phyloP scores from a whole-genome alignment of 2,113 vertebrate species.

The Phaethon lepturus region DNA sequence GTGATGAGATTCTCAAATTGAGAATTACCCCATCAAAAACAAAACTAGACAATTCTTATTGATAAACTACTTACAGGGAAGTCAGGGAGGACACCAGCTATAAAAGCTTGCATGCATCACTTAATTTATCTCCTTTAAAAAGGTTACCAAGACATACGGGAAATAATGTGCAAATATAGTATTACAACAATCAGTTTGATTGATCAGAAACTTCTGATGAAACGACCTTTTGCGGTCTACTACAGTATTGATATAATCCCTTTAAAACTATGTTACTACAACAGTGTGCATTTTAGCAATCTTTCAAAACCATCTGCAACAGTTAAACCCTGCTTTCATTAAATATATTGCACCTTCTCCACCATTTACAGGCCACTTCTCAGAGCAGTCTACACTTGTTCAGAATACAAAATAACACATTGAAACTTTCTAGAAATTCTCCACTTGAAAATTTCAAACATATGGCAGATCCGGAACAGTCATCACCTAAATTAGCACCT shows the following conservation, averaged over 20 bases:
- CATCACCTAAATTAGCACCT: neutral
- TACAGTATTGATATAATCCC: neutral
- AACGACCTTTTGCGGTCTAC: neutral
- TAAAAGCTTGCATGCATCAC: neutral
- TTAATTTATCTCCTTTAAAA: neutral
- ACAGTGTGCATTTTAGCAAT: neutral
- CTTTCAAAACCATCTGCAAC: slow-evolving; percentile 4
- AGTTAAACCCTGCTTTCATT: neutral
- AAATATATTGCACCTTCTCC: neutral
- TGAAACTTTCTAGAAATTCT: neutral
- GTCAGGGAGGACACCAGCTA: neutral
- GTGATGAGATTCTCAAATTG: neutral
- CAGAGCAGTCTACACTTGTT: neutral
- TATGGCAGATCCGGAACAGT: neutral
- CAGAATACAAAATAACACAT: neutral
- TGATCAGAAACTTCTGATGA: slow-evolving; percentile 6
- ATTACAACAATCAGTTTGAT: neutral
- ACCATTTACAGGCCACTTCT: neutral
- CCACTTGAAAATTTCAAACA: neutral
- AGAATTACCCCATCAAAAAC: neutral
- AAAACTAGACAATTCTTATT: neutral
- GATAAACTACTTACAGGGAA: neutral
- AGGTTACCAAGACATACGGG: neutral
- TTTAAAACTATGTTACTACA: neutral
- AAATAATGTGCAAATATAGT: neutral